Base-by-base conservation (phyloP, 2,888 invertebrate species). In the Eutolmus rufibarbis region DNA sequence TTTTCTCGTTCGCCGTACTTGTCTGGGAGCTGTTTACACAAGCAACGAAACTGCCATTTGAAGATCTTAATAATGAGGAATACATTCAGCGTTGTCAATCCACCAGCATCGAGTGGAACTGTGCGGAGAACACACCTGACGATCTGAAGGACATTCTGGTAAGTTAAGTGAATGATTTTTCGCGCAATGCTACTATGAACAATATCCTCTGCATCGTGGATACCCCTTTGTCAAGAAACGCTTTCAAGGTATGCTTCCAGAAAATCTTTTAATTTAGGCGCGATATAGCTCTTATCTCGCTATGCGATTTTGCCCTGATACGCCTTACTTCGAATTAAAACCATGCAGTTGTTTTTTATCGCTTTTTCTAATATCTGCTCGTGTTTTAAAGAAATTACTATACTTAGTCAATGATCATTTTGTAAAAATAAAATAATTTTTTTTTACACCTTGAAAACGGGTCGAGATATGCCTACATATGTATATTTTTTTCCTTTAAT, bases 21-120 rank as follows among this genome's bases (percentile, higher is more conserved):
- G 94, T 97, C 31, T 98, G 97, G 97, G 98, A 98, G 93, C 95
- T 98, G 89, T 96, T 97, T 92, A 95, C 95, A 89, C 95, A 96
- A 91, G 97, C 96, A 16, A 96, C 95, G 3, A 96, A 96, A 89
- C 91, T 97, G 89, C 97, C 97, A 0, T 96, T 96, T 87, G 92
- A 93, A 89, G 91, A 92, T 37, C 87, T 92, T 16, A 91, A 90
- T 90, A 92, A 92, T 88, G 93, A 93, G 88, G 92, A 92, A 88
- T 90, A 91, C 89, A 88, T 92, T 77, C 91, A 91, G 89, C 90
- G 91, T 74, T 90, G 91, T 46, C 90, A 91, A 88, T 89, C 93
- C 9, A 95, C 95, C 86, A 93, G 94, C 0, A 92, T 97, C 66
- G 94, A 95, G 89, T 96, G 97, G 96, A 94, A 94, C 89, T 92